A percentile compares a stretch with the other conserved stretches of the same genome.
phyloP scores from a whole-genome alignment of 2,797 vertebrate species.

The Pangasius larnaudii region DNA sequence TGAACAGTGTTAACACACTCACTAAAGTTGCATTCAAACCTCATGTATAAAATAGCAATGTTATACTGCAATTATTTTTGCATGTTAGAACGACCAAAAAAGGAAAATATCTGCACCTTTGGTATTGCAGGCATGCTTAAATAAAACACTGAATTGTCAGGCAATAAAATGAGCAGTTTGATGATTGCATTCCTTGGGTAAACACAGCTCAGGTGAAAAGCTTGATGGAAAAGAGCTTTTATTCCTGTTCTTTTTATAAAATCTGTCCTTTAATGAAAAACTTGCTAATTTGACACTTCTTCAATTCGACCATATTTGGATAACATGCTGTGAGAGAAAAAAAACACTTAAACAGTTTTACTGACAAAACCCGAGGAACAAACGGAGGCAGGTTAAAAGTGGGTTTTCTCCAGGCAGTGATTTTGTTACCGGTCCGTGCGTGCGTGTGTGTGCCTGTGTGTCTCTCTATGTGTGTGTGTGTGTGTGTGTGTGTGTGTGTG shows the following conservation, averaged over 20 bases:
- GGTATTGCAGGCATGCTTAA: conserved; percentile 30
- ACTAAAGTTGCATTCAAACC: neutral
- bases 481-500: conserved; percentile 36
- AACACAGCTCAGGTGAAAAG: neutral
- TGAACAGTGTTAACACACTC: neutral
- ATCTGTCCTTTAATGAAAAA: neutral
- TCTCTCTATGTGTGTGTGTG: neutral
- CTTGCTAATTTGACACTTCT: neutral
- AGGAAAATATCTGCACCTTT: neutral
- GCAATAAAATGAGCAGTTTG: neutral
- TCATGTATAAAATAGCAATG: neutral
- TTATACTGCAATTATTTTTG: neutral
- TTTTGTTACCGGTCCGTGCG: neutral
- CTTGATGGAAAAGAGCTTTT: neutral
- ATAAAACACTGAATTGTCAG: conserved; percentile 12
- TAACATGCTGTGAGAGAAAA: neutral
- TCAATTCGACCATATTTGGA: neutral
- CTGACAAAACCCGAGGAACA: neutral
- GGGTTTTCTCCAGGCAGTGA: conserved; percentile 55
- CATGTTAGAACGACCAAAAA: neutral
- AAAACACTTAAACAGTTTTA: neutral
- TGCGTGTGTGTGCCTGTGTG: conserved; percentile 39
- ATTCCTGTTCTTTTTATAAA: neutral
- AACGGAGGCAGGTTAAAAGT: conserved; percentile 20
- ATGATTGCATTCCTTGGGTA: neutral